Evolutionary conservation across 2,113 vertebrate genomes (phyloP).

Genomic region (Lophius piscatorius): DNA sequence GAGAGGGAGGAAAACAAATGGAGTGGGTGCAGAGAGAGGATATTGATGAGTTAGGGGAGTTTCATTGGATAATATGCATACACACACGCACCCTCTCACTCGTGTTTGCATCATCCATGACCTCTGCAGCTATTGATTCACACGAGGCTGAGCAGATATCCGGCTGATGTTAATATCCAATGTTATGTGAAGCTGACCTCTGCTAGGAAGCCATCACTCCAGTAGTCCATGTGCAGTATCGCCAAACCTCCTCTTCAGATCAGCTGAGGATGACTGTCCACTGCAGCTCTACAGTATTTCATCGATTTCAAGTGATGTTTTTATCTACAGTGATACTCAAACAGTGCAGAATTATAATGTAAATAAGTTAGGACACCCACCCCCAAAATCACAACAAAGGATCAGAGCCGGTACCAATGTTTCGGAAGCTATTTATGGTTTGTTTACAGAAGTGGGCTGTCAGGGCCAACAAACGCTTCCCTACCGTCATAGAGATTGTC

Average conservation of each 20-base stretch:
- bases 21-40: conserved; percentile 27
- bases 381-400: too few species aligned
- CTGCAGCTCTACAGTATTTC: background rate
- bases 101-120: conserved; percentile 51
- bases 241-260: conserved; percentile 8
- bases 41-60: conserved; percentile 54
- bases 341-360: too few species aligned
- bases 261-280: background rate
- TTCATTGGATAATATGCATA: conserved; percentile 39
- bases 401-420: too few species aligned
- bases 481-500: too few species aligned
- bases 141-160: conserved; percentile 41
- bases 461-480: too few species aligned
- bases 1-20: background rate
- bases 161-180: conserved; percentile 31
- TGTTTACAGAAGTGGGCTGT: too few species aligned
- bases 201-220: conserved; percentile 41
- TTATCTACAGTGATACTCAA: background rate
- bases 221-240: conserved; percentile 24
- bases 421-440: too few species aligned
- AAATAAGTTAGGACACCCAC: too few species aligned
- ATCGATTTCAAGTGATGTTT: background rate
- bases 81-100: conserved; percentile 38
- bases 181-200: conserved; percentile 41
- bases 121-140: conserved; percentile 57